phyloP scores from a whole-genome alignment of 2,797 vertebrate species.

The Sternarchorhynchus goeldii region DNA sequence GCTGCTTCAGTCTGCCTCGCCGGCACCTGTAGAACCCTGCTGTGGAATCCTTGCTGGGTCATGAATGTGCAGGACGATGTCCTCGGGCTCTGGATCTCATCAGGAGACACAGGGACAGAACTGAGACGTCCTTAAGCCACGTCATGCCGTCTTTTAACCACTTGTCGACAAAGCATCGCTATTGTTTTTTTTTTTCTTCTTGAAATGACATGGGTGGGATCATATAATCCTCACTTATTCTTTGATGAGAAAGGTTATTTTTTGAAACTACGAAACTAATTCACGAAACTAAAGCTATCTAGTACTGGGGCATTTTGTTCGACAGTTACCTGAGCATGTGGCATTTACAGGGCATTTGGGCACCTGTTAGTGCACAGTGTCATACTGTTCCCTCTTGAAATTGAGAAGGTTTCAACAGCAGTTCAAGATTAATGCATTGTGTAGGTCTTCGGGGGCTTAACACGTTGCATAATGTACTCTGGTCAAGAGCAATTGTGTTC shows the following conservation, averaged over 20 bases:
- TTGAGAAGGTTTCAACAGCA: not conserved
- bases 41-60: conserved; percentile 59
- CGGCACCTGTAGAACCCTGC: conserved; percentile 60
- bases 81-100: conserved; percentile 61
- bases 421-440: not conserved
- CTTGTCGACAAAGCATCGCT: not conserved
- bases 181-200: conserved; percentile 7
- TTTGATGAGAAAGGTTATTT: conserved; percentile 3
- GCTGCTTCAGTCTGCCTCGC: conserved; percentile 69
- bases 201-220: not conserved
- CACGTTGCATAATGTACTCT: not conserved
- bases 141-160: conserved; percentile 39
- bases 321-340: not conserved
- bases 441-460: not conserved
- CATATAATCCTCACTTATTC: conserved; percentile 30
- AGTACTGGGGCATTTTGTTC: not conserved
- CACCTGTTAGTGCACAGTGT: not conserved
- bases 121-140: conserved; percentile 21
- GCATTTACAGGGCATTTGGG: not conserved
- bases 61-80: conserved; percentile 56
- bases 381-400: not conserved
- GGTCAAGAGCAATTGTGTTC: not conserved
- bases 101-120: conserved; percentile 60
- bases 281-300: not conserved
- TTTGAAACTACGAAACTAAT: no score